These are phyloP conservation scores for Muscicapa striata DNA, from an alignment of 2,797 vertebrate genomes.

Conservation along the genomic window DNA sequence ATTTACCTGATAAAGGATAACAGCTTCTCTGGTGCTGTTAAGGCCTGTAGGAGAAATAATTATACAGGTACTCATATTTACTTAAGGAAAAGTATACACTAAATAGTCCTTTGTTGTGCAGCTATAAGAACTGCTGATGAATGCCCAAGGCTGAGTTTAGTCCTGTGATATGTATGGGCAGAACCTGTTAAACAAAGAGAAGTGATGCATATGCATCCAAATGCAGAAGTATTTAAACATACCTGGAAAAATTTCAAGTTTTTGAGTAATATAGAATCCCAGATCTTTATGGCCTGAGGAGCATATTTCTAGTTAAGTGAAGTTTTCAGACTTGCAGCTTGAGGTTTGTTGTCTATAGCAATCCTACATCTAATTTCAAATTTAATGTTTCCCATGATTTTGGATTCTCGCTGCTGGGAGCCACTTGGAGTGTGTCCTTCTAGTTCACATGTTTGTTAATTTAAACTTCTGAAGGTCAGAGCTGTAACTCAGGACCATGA, in stretches of 20 bases:
- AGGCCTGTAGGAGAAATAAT: constrained; percentile 48
- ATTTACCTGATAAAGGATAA: constrained; percentile 45
- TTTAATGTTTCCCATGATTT: background rate
- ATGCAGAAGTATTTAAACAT: background rate
- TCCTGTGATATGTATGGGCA: background rate
- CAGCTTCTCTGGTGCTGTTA: constrained; percentile 24
- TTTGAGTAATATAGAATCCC: background rate
- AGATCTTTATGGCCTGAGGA: background rate
- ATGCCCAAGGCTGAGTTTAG: background rate
- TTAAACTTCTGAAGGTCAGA: background rate
- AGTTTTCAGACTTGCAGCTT: background rate
- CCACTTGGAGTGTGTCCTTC: background rate
- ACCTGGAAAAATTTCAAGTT: background rate
- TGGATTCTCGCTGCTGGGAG: accelerated
- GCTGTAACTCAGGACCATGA: background rate
- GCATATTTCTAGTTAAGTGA: background rate
- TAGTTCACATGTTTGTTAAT: background rate
- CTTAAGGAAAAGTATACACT: constrained; percentile 27
- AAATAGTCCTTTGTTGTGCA: constrained; percentile 31
- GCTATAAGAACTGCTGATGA: background rate
- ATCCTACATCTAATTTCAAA: background rate
- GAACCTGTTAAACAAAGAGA: background rate
- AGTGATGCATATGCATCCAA: background rate
- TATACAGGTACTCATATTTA: constrained; percentile 35
- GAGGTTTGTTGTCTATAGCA: background rate